Evolutionary conservation across 92 coral and sea anemone species (phyloP).

Genomic region (Porites evermanni): DNA sequence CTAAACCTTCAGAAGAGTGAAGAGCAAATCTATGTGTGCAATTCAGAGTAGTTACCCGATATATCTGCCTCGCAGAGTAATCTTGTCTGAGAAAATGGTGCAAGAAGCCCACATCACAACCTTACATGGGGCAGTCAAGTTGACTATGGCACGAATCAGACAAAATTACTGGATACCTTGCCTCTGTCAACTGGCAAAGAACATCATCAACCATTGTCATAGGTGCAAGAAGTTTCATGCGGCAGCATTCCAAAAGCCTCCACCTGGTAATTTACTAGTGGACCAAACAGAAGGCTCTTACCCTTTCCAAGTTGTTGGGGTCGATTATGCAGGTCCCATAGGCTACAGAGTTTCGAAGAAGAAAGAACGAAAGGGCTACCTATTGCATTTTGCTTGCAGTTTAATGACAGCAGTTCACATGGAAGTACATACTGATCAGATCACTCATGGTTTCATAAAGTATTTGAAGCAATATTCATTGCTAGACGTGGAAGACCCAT

Average conservation of each 20-base stretch:
- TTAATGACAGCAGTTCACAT: constrained; percentile 41
- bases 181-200: constrained; percentile 32
- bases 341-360: constrained; percentile 30
- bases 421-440: constrained; percentile 27
- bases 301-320: constrained; percentile 34
- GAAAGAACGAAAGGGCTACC: constrained; percentile 44
- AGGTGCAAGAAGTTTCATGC: constrained; percentile 53
- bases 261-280: constrained; percentile 35
- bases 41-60: constrained; percentile 15
- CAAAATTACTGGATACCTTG: constrained; percentile 41
- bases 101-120: constrained; percentile 57
- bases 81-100: constrained; percentile 53
- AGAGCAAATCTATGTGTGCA: constrained; percentile 8
- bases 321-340: constrained; percentile 33
- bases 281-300: constrained; percentile 23
- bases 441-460: constrained; percentile 17
- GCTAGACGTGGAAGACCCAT: constrained; percentile 13
- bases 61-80: constrained; percentile 28
- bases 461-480: constrained; percentile 1
- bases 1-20: constrained; percentile 32
- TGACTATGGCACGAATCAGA: constrained; percentile 7
- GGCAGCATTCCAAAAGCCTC: constrained; percentile 29
- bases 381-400: constrained; percentile 29
- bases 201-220: constrained; percentile 33
- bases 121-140: constrained; percentile 58